Evolutionary conservation across 2,888 invertebrate genomes (phyloP).

Genomic region (Hypsopygia costalis): DNA sequence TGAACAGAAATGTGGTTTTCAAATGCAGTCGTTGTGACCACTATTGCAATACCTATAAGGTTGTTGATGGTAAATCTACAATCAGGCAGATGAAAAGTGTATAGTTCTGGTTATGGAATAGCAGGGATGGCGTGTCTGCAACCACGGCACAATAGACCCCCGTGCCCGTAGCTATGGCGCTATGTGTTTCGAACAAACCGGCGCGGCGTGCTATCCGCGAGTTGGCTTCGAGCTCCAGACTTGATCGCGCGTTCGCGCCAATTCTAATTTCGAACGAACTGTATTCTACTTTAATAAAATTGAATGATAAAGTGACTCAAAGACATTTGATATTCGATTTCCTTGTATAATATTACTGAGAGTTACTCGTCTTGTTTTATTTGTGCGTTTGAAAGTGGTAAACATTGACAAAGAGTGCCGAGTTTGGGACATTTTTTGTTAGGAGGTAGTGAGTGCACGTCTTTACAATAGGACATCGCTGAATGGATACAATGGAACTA

Average conservation of each 20-base stretch:
- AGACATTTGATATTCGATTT: not conserved
- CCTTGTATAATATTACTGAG: not conserved
- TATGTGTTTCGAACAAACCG: conserved; percentile 43
- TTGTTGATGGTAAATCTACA: not conserved
- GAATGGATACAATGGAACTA: conserved; percentile 63
- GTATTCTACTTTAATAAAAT: conserved; percentile 23
- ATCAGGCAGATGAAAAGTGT: conserved; percentile 31
- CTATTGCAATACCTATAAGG: not conserved
- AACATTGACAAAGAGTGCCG: conserved; percentile 23
- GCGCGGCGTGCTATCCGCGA: conserved; percentile 52
- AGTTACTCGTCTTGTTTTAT: not conserved
- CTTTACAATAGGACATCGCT: conserved; percentile 39
- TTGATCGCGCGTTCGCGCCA: conserved; percentile 67
- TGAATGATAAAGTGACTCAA: conserved; percentile 13
- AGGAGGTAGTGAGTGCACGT: conserved; percentile 43
- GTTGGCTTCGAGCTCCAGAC: conserved; percentile 68
- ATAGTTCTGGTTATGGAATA: conserved; percentile 39
- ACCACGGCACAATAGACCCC: conserved; percentile 62
- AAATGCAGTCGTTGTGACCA: not conserved
- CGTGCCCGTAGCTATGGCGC: conserved; percentile 30
- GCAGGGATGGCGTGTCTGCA: conserved; percentile 71
- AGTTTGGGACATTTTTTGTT: conserved; percentile 32
- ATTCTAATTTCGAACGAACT: conserved; percentile 45
- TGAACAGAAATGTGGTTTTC: not conserved
- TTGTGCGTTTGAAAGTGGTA: conserved; percentile 20